phyloP scores from a whole-genome alignment of 2,888 invertebrate species.

The Heliconius erato region DNA sequence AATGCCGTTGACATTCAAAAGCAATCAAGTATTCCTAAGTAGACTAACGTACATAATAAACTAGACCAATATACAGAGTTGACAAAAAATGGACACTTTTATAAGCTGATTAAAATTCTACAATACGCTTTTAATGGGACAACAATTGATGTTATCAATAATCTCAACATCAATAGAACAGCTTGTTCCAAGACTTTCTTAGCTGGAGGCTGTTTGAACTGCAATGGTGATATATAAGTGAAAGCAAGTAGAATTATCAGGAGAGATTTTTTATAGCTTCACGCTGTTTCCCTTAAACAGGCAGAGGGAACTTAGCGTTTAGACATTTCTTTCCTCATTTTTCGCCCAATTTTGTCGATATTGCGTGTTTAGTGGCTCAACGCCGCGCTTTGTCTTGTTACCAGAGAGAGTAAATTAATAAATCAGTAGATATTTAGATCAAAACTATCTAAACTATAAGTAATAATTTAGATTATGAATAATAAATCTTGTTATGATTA shows the following conservation, averaged over 20 bases:
- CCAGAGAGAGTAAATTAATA: too few species aligned
- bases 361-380: too few species aligned
- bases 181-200: constrained; percentile 68
- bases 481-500: too few species aligned
- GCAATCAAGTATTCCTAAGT: constrained; percentile 1
- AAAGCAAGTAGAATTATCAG: constrained; percentile 40
- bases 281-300: not conserved
- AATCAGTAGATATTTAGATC: too few species aligned
- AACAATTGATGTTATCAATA: constrained; percentile 52
- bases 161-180: constrained; percentile 55
- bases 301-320: not conserved
- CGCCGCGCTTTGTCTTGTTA: too few species aligned
- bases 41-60: not conserved
- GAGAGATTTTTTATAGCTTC: not conserved
- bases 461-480: too few species aligned
- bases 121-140: constrained; percentile 40
- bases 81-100: constrained; percentile 25
- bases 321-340: not conserved
- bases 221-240: constrained; percentile 59
- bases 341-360: not conserved
- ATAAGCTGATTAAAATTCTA: constrained; percentile 32
- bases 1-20: constrained; percentile 1
- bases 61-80: not conserved
- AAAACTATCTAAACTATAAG: too few species aligned
- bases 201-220: constrained; percentile 62